Percentiles rank a stretch among this genome's conserved stretches.
phyloP scores from a whole-genome alignment of 2,888 invertebrate genomes.

The Entomobrya multifasciata region DNA sequence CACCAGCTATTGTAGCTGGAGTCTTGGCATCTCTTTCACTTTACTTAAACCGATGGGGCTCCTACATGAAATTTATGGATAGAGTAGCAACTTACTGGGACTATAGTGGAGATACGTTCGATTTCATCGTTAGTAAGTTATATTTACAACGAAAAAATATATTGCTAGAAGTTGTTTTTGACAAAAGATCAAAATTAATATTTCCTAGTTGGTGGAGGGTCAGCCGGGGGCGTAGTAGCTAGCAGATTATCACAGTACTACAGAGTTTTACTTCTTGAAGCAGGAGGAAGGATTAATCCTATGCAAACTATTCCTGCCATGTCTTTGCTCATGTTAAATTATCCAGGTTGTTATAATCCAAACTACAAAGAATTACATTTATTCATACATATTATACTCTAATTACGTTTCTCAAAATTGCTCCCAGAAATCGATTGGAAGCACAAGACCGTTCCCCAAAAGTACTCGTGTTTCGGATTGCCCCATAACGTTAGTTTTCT shows the following conservation, averaged over 20 bases:
- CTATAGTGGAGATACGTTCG: constrained; percentile 72
- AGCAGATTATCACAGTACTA: constrained; percentile 63
- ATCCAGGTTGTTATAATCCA: constrained; percentile 60
- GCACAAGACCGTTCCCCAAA: constrained; percentile 74
- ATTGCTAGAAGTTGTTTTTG: no score
- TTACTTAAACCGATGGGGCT: constrained; percentile 73
- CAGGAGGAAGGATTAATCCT: constrained; percentile 75
- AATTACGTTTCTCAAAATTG: background rate
- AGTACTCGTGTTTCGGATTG: constrained; percentile 68
- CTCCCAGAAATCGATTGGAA: constrained; percentile 74
- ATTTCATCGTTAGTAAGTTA: constrained; percentile 74
- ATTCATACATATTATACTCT: no score
- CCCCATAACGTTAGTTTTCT: constrained; percentile 68
- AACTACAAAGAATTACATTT: no score
- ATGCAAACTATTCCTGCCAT: constrained; percentile 76
- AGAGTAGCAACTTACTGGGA: constrained; percentile 74
- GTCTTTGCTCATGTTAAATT: constrained; percentile 76
- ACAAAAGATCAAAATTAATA: no score
- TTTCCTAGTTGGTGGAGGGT: constrained; percentile 40
- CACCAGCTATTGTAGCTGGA: constrained; percentile 68
- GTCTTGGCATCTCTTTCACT: constrained; percentile 71
- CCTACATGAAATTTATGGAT: constrained; percentile 75
- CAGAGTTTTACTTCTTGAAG: constrained; percentile 73
- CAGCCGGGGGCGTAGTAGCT: constrained; percentile 73
- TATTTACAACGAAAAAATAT: no score